Evolutionary conservation across 2,888 invertebrate genomes (phyloP).

Genomic region (Limnephilus auricula): DNA sequence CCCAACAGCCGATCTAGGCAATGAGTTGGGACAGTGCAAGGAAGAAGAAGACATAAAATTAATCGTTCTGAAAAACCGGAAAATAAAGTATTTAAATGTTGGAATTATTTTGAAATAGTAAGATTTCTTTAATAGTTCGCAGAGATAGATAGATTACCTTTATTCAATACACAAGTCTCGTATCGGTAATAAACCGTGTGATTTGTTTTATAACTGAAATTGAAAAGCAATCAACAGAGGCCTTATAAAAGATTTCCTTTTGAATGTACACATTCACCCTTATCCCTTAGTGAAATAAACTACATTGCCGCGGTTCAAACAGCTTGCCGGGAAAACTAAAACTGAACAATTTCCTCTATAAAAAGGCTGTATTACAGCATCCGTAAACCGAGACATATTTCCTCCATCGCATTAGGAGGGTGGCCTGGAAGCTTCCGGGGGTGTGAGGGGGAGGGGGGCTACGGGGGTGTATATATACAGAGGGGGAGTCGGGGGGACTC

Average conservation of each 20-base stretch:
- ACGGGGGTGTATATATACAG: slow-evolving; percentile 24
- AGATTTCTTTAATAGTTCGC: too few relatives aligned
- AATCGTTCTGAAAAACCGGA: too few relatives aligned
- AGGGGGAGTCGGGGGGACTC: slow-evolving; percentile 59
- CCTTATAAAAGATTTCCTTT: background rate
- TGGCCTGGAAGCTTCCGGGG: background rate
- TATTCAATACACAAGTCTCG: background rate
- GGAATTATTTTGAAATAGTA: too few relatives aligned
- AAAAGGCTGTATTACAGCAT: slow-evolving; percentile 55
- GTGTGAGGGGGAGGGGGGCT: background rate
- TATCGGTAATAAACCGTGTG: background rate
- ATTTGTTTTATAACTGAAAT: background rate
- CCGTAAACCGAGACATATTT: slow-evolving; percentile 63
- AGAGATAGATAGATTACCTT: too few relatives aligned
- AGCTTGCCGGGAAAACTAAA: slow-evolving; percentile 54
- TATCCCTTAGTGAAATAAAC: slow-evolving; percentile 42
- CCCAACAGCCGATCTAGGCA: too few relatives aligned
- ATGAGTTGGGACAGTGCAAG: too few relatives aligned
- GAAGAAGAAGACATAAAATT: too few relatives aligned
- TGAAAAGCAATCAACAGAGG: background rate
- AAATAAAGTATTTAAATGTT: too few relatives aligned
- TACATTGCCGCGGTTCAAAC: slow-evolving; percentile 43
- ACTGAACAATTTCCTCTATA: slow-evolving; percentile 50
- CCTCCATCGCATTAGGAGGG: slow-evolving; percentile 58
- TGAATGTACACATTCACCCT: slow-evolving; percentile 19